phyloP scores from a whole-genome alignment of 1,140 invertebrate species.

The Drosophila ogumai region DNA sequence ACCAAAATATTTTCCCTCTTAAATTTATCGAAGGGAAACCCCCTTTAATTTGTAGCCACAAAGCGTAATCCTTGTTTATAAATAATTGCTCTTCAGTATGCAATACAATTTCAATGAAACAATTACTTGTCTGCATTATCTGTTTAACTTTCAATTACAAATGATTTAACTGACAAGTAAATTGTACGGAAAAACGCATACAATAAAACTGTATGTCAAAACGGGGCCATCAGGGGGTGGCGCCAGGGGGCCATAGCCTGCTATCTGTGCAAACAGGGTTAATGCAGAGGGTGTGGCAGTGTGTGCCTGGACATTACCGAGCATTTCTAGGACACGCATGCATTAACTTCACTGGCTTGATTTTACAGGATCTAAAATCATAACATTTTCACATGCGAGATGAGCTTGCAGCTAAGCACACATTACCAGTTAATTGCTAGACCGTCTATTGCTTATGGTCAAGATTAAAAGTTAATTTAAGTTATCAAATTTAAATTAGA shows the following conservation, averaged over 20 bases:
- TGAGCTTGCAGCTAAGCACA: background rate
- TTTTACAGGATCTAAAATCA: background rate
- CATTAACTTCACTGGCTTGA: slow-evolving; percentile 9
- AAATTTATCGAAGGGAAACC: slow-evolving; percentile 4
- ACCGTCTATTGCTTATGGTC: background rate
- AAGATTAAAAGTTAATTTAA: slow-evolving; percentile 18
- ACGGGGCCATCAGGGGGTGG: slow-evolving; percentile 11
- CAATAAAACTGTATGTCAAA: slow-evolving; percentile 43
- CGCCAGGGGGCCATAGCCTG: background rate
- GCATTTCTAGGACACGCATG: slow-evolving; percentile 13
- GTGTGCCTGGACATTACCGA: slow-evolving; percentile 7
- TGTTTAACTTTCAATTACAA: slow-evolving; percentile 50
- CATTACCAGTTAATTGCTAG: slow-evolving; percentile 1
- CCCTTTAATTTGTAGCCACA: slow-evolving; percentile 11
- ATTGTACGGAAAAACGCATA: slow-evolving; percentile 45
- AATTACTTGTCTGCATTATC: slow-evolving; percentile 31
- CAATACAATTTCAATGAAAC: slow-evolving; percentile 41
- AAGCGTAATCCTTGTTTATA: slow-evolving; percentile 24
- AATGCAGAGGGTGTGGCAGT: background rate
- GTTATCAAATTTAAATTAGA: background rate
- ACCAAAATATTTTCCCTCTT: slow-evolving; percentile 8
- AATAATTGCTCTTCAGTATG: slow-evolving; percentile 27
- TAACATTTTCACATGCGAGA: slow-evolving; percentile 9
- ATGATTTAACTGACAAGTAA: slow-evolving; percentile 44
- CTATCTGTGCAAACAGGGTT: background rate